Evolutionary conservation across 1,140 invertebrate species (phyloP).

Genomic region (Trinorchestia longiramus): DNA sequence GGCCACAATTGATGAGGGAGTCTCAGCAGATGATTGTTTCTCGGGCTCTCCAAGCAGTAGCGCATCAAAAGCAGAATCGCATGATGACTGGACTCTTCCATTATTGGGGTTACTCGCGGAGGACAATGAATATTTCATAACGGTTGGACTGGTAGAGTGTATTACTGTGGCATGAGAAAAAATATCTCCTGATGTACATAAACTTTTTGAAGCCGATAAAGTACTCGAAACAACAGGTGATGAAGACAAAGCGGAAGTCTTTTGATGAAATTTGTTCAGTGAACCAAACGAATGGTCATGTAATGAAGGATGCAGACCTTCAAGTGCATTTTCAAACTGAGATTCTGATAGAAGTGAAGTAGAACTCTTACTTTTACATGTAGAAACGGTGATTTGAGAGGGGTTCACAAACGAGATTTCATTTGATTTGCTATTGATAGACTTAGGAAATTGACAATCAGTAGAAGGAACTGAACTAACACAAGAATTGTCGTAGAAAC

Average conservation of each 20-base stretch:
- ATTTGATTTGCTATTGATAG: neutral
- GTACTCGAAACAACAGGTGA: neutral
- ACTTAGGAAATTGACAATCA: neutral
- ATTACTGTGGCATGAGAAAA: neutral
- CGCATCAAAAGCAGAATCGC: conserved; percentile 20
- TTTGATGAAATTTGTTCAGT: neutral
- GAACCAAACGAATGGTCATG: neutral
- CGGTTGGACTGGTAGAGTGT: neutral
- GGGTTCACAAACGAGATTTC: neutral
- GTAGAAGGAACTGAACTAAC: neutral
- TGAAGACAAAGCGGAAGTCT: neutral
- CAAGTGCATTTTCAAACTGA: neutral
- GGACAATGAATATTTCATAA: neutral
- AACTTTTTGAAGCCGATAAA: neutral
- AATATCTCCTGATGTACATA: neutral
- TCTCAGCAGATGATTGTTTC: neutral
- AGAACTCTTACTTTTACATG: neutral
- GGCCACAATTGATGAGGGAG: neutral
- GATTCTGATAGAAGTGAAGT: neutral
- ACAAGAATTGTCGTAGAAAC: neutral
- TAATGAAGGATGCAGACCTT: neutral
- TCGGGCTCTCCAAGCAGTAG: neutral
- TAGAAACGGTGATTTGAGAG: neutral
- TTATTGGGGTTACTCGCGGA: neutral
- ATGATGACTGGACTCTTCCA: neutral